phyloP scores from a whole-genome alignment of 2,113 vertebrate species.

The Ammodytes dubius region DNA sequence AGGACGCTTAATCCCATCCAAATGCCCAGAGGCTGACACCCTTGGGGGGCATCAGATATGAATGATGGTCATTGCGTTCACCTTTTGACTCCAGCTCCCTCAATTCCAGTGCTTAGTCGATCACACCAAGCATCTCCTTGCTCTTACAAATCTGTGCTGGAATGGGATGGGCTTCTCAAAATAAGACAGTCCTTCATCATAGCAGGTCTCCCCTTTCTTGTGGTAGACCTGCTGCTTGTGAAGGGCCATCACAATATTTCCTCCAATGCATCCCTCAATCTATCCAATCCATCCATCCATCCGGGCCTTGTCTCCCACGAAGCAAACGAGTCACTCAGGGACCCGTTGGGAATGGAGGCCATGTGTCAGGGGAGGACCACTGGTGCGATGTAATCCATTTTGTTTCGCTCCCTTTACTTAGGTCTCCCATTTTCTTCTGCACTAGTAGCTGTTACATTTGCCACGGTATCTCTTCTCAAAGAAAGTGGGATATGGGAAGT shows the following conservation, averaged over 20 bases:
- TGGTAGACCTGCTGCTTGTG: constrained; percentile 45
- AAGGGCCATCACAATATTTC: constrained; percentile 43
- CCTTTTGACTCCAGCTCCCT: constrained; percentile 57
- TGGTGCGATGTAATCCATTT: constrained; percentile 80
- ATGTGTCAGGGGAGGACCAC: constrained; percentile 77
- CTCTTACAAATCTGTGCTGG: constrained; percentile 30
- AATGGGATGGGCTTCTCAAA: constrained; percentile 21
- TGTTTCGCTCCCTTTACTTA: constrained; percentile 79
- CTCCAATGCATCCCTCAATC: constrained; percentile 19
- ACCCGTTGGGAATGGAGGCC: constrained; percentile 57
- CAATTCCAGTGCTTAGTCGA: constrained; percentile 45
- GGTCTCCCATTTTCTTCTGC: constrained; percentile 58
- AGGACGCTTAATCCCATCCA: constrained; percentile 29
- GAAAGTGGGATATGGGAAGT: constrained; percentile 39
- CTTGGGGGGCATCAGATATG: constrained; percentile 20
- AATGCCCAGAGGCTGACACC: background rate
- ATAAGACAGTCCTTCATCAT: constrained; percentile 65
- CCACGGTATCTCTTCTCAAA: constrained; percentile 41
- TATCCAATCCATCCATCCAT: constrained; percentile 26
- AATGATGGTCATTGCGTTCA: constrained; percentile 64
- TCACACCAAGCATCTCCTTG: constrained; percentile 26
- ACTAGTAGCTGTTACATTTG: constrained; percentile 64
- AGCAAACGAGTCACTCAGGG: constrained; percentile 43
- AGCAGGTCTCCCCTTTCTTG: constrained; percentile 59
- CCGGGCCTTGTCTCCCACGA: constrained; percentile 37